Evolutionary conservation across 2,113 vertebrate genomes (phyloP).

Genomic region (Dasypus novemcinctus): DNA sequence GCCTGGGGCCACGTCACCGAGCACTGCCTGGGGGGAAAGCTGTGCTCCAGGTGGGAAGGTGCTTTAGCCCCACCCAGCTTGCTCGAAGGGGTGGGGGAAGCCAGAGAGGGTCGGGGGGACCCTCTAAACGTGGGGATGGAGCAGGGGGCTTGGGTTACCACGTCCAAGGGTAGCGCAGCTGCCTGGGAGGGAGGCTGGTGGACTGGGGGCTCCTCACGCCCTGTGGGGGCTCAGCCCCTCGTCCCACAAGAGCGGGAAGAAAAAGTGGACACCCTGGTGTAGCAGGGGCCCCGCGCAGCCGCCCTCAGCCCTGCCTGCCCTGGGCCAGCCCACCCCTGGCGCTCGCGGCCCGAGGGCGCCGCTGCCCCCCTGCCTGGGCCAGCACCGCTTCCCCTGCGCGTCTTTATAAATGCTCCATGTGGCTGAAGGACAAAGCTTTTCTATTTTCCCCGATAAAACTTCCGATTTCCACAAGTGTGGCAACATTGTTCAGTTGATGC

Average conservation of each 20-base stretch:
- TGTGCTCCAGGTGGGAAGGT: neutral
- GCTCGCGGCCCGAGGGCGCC: neutral
- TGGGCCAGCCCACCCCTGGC: rapidly evolving
- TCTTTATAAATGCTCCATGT: neutral
- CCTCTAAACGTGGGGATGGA: neutral
- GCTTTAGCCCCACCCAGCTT: neutral
- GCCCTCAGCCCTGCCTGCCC: too few species aligned
- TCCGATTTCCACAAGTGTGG: neutral
- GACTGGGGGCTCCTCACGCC: neutral
- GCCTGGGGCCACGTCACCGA: neutral
- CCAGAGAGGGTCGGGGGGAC: neutral
- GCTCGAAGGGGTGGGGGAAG: neutral
- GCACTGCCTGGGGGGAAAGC: neutral
- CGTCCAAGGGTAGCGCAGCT: neutral
- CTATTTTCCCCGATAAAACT: neutral
- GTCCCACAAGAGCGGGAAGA: too few species aligned
- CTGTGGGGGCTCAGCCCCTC: neutral
- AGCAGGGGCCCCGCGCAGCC: too few species aligned
- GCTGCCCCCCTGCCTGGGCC: neutral
- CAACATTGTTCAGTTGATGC: neutral
- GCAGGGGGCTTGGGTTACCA: neutral
- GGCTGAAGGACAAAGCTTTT: neutral
- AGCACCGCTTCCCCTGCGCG: neutral
- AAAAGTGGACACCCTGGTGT: neutral
- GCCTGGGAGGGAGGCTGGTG: too few species aligned